Evolutionary conservation across 2,888 invertebrate genomes (phyloP).

Genomic region (Polietes domitor): DNA sequence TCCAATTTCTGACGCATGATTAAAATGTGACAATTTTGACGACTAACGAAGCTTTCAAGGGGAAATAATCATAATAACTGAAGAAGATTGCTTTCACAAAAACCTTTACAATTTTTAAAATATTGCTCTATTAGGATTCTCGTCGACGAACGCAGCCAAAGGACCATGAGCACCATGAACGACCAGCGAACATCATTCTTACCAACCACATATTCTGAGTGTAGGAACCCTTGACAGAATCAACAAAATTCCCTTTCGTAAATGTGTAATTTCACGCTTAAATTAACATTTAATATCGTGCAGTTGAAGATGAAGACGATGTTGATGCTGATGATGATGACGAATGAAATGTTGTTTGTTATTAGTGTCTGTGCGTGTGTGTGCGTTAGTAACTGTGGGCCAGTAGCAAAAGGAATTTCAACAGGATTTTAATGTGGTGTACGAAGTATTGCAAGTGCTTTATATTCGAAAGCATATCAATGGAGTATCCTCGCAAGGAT

Average conservation of each 20-base stretch:
- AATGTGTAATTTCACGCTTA: conserved; percentile 78
- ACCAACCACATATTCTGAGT: not conserved
- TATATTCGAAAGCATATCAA: conserved; percentile 58
- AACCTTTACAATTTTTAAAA: no score
- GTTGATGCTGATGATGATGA: conserved; percentile 47
- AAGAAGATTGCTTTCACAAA: no score
- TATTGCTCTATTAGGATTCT: no score
- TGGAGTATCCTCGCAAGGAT: conserved; percentile 65
- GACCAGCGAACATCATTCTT: not conserved
- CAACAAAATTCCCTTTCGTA: conserved; percentile 49
- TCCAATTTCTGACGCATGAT: no score
- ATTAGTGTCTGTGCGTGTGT: conserved; percentile 14
- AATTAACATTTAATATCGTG: conserved; percentile 76
- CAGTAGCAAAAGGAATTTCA: conserved; percentile 57
- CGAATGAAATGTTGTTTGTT: conserved; percentile 42
- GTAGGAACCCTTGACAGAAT: not conserved
- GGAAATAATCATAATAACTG: no score
- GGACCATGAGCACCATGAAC: not conserved
- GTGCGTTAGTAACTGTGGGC: not conserved
- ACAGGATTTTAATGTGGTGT: conserved; percentile 29
- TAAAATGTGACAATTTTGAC: no score
- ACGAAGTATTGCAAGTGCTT: not conserved
- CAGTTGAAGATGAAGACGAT: conserved; percentile 39
- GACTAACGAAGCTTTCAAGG: no score
- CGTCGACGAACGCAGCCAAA: no score